Percentiles rank a stretch among this genome's conserved stretches.
These are phyloP conservation scores for Euspilapteryx auroguttella DNA, from an alignment of 2,888 invertebrate genomes.

Conservation along the genomic window DNA sequence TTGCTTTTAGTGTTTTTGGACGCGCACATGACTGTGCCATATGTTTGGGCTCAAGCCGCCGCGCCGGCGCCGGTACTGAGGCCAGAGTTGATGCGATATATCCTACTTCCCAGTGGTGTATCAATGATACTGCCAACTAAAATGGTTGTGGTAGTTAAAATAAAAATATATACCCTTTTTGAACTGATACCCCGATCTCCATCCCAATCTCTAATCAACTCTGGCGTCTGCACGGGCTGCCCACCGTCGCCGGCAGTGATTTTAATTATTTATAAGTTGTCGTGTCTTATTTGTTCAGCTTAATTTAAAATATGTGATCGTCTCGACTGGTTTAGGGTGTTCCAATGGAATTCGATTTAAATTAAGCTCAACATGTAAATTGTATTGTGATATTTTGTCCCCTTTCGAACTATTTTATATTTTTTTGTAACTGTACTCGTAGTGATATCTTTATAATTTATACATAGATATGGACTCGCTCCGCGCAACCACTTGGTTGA, in stretches of 20 bases:
- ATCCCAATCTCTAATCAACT: conserved; percentile 16
- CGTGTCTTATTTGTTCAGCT: conserved; percentile 50
- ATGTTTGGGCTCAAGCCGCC: conserved; percentile 17
- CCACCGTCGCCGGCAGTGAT: too few relatives aligned
- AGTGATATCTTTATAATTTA: conserved; percentile 25
- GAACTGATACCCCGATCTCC: not conserved
- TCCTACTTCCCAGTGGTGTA: conserved; percentile 28
- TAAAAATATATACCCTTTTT: conserved; percentile 22
- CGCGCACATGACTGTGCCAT: conserved; percentile 28
- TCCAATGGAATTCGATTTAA: conserved; percentile 28
- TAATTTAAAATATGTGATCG: conserved; percentile 39
- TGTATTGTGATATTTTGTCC: conserved; percentile 55
- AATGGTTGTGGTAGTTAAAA: conserved; percentile 61
- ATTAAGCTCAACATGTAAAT: conserved; percentile 59
- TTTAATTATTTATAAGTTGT: conserved; percentile 15
- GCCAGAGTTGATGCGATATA: conserved; percentile 15
- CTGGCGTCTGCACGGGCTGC: too few relatives aligned
- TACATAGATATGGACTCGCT: conserved; percentile 14
- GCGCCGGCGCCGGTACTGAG: conserved; percentile 18
- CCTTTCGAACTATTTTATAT: conserved; percentile 44
- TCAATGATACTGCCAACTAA: conserved; percentile 41
- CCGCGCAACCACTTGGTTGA: conserved; percentile 20
- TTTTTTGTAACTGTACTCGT: conserved; percentile 33
- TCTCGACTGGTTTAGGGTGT: conserved; percentile 19
- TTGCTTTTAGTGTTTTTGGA: conserved; percentile 12